Evolutionary conservation across 2,888 invertebrate genomes (phyloP).

Genomic region (Apocheima hispidaria): DNA sequence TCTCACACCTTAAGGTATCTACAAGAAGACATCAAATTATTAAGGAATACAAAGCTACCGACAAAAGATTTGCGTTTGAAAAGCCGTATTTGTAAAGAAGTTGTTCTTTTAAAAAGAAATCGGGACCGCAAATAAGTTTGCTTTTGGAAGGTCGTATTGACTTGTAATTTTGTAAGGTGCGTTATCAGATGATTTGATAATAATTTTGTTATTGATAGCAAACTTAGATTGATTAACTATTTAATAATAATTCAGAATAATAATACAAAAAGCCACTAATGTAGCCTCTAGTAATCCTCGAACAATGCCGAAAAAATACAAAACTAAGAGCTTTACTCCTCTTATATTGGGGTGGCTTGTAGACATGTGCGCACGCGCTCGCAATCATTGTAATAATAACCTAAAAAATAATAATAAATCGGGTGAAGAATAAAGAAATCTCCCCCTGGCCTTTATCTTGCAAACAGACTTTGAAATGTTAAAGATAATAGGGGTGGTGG

Average conservation of each 20-base stretch:
- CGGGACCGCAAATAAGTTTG: not conserved
- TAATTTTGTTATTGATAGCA: constrained; percentile 1
- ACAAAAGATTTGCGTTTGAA: constrained; percentile 26
- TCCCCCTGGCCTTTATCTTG: constrained; percentile 85
- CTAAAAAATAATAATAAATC: constrained; percentile 86
- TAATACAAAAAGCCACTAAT: constrained; percentile 65
- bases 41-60: constrained; percentile 19
- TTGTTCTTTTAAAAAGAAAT: constrained; percentile 4
- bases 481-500: constrained; percentile 84
- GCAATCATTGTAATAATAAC: constrained; percentile 85
- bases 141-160: constrained; percentile 10
- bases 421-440: constrained; percentile 86
- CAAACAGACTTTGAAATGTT: constrained; percentile 84
- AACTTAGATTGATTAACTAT: no score
- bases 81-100: constrained; percentile 22
- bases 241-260: no score
- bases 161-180: constrained; percentile 2
- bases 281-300: constrained; percentile 78
- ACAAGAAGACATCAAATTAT: not conserved
- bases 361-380: constrained; percentile 84
- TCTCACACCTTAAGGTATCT: not conserved
- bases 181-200: not conserved
- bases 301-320: constrained; percentile 71
- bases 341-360: constrained; percentile 66
- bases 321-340: constrained; percentile 78